Evolutionary conservation across 2,113 vertebrate genomes (phyloP), one percentile per base, ranked within the genome.

Genomic region (Tricholaema leucomelas): DNA sequence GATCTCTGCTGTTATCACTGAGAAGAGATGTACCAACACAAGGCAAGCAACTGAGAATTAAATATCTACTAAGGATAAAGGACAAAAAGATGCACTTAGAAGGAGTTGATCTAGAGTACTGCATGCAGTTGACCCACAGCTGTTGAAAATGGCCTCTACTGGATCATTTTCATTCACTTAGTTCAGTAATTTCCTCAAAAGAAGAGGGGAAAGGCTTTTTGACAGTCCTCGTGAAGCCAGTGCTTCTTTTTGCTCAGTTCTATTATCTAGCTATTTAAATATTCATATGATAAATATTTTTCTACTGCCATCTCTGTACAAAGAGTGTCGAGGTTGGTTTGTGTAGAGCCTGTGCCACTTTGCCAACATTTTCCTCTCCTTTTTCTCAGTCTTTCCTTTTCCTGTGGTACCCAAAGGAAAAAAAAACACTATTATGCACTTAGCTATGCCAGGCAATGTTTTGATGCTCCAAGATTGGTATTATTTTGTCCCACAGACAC

Each of bases 221-320:
- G 67, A 30, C 46, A 50, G 21, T 72, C 35, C 12, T 84, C 72
- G 14, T 75, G 50, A 72, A 72, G 2, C 5, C n/a, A n/a, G 0
- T 72, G 66, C 59, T 95, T 35, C 54, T 73, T 86, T 91, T 88
- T 84, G n/a, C 80, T 88, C 27, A 23, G 16, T 84, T 91, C 78
- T 78, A 67, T 81, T 30, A n/a, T 48, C 20, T 65, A 11, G 27
- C 52, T 88, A 71, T 42, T 78, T 52, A 67, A 75, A 65, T 86
- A 67, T 5, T n/a, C 5, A 42, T 74, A 52, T 73, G 1, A 2
- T 54, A 77, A 64, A 52, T 59, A 80, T 8, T 72, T 84, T 81
- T 75, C n/a, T 65, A 15, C 15, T 76, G 12, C 75, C 38, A 54
- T 66, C 8, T 36, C 23, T 66, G 23, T 72, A 15, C 56, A 52